Percentiles rank a stretch among this genome's conserved stretches.
phyloP scores from a whole-genome alignment of 2,888 invertebrate species.

The Rhogogaster chlorosoma region DNA sequence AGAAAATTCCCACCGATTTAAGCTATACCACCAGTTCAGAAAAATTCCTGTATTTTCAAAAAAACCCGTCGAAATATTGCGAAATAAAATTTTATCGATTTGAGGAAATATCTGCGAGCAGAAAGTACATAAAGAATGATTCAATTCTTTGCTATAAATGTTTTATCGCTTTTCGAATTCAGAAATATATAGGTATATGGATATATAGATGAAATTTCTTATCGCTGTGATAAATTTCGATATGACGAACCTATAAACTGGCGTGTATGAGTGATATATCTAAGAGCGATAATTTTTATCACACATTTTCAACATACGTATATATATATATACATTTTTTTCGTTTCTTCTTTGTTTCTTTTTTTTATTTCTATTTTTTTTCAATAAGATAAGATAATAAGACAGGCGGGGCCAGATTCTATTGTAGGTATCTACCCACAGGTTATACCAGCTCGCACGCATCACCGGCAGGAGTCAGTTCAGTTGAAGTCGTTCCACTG shows the following conservation, averaged over 20 bases:
- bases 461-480: slow-evolving; percentile 8
- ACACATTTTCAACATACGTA: background rate
- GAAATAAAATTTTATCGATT: background rate
- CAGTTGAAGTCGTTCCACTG: slow-evolving; percentile 34
- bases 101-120: background rate
- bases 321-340: background rate
- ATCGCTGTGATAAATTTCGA: background rate
- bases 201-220: background rate
- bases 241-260: background rate
- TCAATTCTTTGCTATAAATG: background rate
- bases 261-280: background rate
- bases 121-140: background rate
- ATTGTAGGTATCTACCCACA: background rate
- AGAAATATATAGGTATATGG: background rate
- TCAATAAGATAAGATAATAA: slow-evolving; percentile 22
- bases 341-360: background rate
- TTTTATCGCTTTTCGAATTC: too few relatives aligned
- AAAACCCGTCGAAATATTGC: background rate
- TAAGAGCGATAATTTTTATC: background rate
- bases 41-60: background rate
- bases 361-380: background rate
- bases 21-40: background rate
- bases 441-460: background rate
- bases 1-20: too few relatives aligned
- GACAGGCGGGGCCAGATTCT: slow-evolving; percentile 23